Evolutionary conservation across 2,888 invertebrate species (phyloP).

Genomic region (Melinopterus prodromus): DNA sequence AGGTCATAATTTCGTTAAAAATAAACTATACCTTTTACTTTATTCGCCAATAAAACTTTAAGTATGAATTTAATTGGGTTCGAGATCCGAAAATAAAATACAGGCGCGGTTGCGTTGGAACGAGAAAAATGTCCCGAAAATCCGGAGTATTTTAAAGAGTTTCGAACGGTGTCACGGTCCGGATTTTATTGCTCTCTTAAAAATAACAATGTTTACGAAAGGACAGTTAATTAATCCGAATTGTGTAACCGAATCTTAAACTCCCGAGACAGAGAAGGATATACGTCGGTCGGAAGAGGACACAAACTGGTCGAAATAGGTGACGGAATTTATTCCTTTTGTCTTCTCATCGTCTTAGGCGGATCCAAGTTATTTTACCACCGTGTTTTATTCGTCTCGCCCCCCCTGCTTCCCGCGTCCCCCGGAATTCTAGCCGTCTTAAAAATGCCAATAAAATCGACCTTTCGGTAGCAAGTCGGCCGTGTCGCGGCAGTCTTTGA

Average conservation of each 20-base stretch:
- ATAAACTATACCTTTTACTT: background rate
- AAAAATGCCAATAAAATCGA: constrained; percentile 4
- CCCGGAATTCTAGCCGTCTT: background rate
- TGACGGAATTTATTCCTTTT: constrained; percentile 4
- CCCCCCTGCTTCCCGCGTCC: background rate
- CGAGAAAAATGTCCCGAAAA: background rate
- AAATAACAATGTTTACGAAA: constrained; percentile 22
- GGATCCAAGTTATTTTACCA: background rate
- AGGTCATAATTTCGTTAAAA: too few relatives aligned
- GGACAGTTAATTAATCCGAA: background rate
- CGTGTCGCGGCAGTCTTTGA: background rate
- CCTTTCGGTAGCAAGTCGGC: background rate
- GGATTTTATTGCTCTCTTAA: constrained; percentile 12
- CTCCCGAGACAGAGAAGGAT: background rate
- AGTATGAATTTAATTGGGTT: background rate
- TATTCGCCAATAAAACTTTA: background rate
- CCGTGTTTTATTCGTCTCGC: background rate
- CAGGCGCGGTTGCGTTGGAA: background rate
- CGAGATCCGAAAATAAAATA: background rate
- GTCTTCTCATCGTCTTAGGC: background rate
- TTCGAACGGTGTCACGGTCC: constrained; percentile 14
- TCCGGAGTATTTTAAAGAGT: constrained; percentile 20
- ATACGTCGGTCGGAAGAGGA: background rate
- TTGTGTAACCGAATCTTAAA: background rate
- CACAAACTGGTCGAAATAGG: background rate